phyloP scores from a whole-genome alignment of 2,888 invertebrate genomes.

The Xestia xanthographa region DNA sequence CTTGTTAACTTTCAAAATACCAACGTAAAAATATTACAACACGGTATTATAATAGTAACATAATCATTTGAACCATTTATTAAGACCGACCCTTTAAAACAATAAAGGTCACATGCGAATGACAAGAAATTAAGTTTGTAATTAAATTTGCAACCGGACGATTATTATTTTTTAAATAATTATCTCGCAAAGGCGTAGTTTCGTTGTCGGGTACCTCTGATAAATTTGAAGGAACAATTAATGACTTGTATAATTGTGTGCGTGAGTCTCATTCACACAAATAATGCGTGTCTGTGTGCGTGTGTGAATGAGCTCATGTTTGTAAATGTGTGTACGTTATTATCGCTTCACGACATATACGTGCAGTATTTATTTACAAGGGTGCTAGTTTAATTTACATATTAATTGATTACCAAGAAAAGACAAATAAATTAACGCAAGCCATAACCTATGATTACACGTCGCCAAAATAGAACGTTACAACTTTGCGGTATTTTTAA shows the following conservation, averaged over 20 bases:
- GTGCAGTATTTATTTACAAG: constrained; percentile 73
- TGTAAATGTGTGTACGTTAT: constrained; percentile 56
- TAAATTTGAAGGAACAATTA: constrained; percentile 80
- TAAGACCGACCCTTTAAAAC: constrained; percentile 59
- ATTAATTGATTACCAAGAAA: constrained; percentile 77
- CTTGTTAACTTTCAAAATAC: not conserved
- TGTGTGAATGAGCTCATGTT: constrained; percentile 59
- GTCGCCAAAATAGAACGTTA: constrained; percentile 40
- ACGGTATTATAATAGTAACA: constrained; percentile 13
- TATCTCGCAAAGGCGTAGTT: constrained; percentile 76
- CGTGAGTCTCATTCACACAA: constrained; percentile 45
- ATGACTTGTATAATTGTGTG: constrained; percentile 73
- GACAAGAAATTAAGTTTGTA: constrained; percentile 79
- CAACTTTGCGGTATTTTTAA: constrained; percentile 10
- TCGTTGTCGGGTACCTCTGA: constrained; percentile 60
- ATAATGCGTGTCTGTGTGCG: not conserved
- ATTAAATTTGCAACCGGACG: constrained; percentile 74
- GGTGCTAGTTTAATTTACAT: constrained; percentile 78
- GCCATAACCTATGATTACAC: constrained; percentile 64
- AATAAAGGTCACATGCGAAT: constrained; percentile 72
- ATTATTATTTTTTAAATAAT: constrained; percentile 68
- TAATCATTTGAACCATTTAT: constrained; percentile 35
- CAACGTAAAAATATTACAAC: not conserved
- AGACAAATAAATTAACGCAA: constrained; percentile 68
- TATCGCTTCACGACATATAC: constrained; percentile 73